These are phyloP conservation scores for Nemotelus pantherinus DNA, from an alignment of 2,888 invertebrate species.

Conservation along the genomic window DNA sequence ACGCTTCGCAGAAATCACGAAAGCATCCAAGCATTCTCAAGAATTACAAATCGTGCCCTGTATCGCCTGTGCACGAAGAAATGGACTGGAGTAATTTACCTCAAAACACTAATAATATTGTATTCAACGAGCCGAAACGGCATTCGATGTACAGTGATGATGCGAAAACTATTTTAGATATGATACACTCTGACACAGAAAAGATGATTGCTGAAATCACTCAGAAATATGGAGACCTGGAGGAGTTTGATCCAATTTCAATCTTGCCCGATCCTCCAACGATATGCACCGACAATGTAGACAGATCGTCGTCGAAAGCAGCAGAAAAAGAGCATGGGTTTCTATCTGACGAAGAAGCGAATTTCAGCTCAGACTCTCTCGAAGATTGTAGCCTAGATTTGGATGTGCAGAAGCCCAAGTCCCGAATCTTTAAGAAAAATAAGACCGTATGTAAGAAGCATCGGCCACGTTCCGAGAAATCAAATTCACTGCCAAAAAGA, in stretches of 20 bases:
- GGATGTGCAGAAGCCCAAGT: conserved; percentile 61
- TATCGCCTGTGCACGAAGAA: conserved; percentile 84
- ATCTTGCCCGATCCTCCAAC: conserved; percentile 14
- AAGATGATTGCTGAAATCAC: conserved; percentile 75
- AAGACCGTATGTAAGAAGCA: conserved; percentile 67
- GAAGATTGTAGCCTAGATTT: conserved; percentile 75
- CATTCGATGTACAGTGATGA: conserved; percentile 65
- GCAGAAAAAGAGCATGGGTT: conserved; percentile 49
- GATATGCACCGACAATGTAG: conserved; percentile 13
- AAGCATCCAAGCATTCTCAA: conserved; percentile 69
- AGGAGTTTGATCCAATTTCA: conserved; percentile 65
- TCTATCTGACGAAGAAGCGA: conserved; percentile 69
- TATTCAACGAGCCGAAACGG: conserved; percentile 58
- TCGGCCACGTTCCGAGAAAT: conserved; percentile 63
- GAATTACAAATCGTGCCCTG: conserved; percentile 80
- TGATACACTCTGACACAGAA: conserved; percentile 72
- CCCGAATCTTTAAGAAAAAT: conserved; percentile 61
- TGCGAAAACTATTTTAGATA: conserved; percentile 70
- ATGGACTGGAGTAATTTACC: conserved; percentile 71
- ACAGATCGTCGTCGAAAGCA: background rate
- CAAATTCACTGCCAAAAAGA: conserved; percentile 68
- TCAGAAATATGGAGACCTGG: conserved; percentile 71
- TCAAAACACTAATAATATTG: conserved; percentile 55
- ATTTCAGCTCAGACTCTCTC: conserved; percentile 82
- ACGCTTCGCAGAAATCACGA: conserved; percentile 58